phyloP scores from a whole-genome alignment of 1,140 invertebrate species.

The Halictus rubicundus region DNA sequence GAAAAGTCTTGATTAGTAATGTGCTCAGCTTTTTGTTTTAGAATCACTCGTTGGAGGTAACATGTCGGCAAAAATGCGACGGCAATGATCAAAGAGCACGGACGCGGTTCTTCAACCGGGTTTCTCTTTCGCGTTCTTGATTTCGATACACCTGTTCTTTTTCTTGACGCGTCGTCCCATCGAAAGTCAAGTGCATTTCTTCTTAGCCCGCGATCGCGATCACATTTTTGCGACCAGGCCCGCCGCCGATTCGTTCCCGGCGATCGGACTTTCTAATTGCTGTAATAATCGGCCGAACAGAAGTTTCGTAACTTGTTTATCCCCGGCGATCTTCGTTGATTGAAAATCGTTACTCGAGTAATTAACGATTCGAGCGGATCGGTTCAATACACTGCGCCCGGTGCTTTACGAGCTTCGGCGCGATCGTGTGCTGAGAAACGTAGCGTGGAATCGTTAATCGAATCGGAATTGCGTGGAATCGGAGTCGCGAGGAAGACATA shows the following conservation, averaged over 20 bases:
- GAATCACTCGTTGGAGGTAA: background rate
- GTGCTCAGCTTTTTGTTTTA: no score
- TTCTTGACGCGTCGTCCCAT: background rate
- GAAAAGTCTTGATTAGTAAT: no score
- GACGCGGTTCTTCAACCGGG: background rate
- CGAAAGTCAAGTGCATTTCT: conserved; percentile 30
- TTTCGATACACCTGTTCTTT: conserved; percentile 35
- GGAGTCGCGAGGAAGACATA: no score
- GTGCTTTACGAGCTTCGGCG: background rate
- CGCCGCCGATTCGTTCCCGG: background rate
- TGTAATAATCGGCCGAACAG: background rate
- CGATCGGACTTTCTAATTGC: conserved; percentile 9
- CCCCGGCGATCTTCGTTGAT: background rate
- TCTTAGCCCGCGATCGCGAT: conserved; percentile 24
- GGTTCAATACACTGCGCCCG: background rate
- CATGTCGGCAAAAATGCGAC: background rate
- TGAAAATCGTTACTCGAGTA: background rate
- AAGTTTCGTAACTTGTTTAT: conserved; percentile 1
- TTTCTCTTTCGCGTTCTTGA: conserved; percentile 45
- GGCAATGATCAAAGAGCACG: conserved; percentile 3
- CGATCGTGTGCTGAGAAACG: background rate
- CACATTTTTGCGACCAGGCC: background rate
- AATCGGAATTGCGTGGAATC: no score
- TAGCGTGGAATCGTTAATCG: no score
- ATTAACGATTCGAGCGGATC: background rate